These are phyloP conservation scores for Struthidea cinerea DNA, from an alignment of 2,113 vertebrate species.

Conservation along the genomic window DNA sequence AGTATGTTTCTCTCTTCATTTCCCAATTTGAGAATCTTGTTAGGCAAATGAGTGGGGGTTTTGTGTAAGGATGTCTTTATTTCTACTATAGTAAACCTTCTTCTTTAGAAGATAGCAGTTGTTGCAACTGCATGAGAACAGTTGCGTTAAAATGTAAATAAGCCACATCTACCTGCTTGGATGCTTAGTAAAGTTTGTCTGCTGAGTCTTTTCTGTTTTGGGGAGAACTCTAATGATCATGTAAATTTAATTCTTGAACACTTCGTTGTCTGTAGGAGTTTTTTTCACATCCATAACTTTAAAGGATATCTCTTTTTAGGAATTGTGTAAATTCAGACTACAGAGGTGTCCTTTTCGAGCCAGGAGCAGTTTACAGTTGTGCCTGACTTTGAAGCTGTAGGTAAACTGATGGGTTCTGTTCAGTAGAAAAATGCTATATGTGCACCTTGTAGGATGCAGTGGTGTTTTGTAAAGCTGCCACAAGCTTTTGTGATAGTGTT, in stretches of 20 bases:
- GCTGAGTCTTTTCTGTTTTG: background rate
- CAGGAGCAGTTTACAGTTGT: background rate
- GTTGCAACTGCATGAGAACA: background rate
- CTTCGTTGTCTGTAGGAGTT: fast-evolving
- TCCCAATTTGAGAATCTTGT: background rate
- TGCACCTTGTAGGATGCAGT: background rate
- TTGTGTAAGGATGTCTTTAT: background rate
- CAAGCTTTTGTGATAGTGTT: background rate
- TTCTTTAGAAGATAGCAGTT: background rate
- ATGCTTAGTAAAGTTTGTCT: background rate
- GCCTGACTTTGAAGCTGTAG: background rate
- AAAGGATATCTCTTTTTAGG: background rate
- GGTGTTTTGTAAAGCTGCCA: background rate
- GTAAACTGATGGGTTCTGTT: background rate
- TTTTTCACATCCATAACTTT: background rate
- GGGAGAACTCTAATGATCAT: background rate
- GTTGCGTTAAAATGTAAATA: background rate
- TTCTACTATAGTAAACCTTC: background rate
- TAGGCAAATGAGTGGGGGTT: background rate
- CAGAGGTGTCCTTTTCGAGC: background rate
- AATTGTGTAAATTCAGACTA: background rate
- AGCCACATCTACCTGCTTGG: background rate
- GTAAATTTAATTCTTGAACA: background rate
- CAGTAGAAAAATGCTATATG: background rate
- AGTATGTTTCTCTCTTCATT: background rate